These are phyloP conservation scores for Cerceris rybyensis DNA, from an alignment of 2,888 invertebrate species.

Conservation along the genomic window DNA sequence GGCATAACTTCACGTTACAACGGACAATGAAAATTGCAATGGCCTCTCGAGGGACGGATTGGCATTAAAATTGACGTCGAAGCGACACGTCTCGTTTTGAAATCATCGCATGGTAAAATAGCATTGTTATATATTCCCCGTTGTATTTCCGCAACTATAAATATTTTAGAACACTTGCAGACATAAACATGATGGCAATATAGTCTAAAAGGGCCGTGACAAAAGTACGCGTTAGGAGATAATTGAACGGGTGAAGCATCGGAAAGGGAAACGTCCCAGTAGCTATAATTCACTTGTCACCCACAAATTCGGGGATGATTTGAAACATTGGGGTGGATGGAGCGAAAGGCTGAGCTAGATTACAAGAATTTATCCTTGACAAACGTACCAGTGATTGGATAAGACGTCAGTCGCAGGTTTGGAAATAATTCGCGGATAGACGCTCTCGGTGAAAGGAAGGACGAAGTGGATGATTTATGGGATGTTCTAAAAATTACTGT, in stretches of 20 bases:
- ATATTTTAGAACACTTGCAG: no score
- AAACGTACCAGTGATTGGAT: constrained; percentile 42
- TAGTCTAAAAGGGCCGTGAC: no score
- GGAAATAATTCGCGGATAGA: constrained; percentile 37
- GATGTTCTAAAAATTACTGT: no score
- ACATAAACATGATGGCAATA: no score
- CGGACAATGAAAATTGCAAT: constrained; percentile 10
- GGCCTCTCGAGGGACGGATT: background rate
- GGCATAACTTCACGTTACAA: constrained; percentile 2
- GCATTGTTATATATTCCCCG: no score
- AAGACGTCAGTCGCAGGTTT: constrained; percentile 48
- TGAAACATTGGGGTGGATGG: constrained; percentile 37
- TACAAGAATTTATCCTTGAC: constrained; percentile 44
- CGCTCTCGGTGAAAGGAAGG: background rate
- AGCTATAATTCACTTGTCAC: constrained; percentile 60
- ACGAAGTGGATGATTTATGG: no score
- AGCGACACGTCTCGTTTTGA: background rate
- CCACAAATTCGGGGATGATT: constrained; percentile 44
- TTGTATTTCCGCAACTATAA: no score
- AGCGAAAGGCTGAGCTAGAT: constrained; percentile 17
- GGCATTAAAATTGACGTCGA: constrained; percentile 3
- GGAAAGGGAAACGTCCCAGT: constrained; percentile 1
- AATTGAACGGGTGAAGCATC: background rate
- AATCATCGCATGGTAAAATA: background rate
- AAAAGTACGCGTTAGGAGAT: no score